These are phyloP conservation scores for Esox masquinongy DNA, from an alignment of 2,797 vertebrate genomes.

Conservation along the genomic window DNA sequence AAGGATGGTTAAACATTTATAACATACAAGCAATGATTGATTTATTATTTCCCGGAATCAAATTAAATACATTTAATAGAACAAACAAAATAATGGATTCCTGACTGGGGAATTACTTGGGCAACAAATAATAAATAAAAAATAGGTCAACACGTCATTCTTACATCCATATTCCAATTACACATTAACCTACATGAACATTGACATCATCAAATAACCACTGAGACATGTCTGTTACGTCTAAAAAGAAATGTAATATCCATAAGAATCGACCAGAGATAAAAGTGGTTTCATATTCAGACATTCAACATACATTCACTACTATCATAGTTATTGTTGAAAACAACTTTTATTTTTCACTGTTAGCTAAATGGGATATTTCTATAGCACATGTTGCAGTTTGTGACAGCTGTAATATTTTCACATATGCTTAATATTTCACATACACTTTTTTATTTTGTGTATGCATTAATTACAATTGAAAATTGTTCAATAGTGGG, in stretches of 20 bases:
- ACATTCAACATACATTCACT: no score
- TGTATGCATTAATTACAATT: no score
- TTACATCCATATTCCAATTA: neutral
- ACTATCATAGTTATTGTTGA: no score
- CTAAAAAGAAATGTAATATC: neutral
- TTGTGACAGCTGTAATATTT: no score
- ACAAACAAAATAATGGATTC: neutral
- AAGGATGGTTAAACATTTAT: neutral
- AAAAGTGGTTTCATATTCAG: no score
- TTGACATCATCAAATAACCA: neutral
- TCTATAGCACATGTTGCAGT: no score
- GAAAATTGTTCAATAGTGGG: no score
- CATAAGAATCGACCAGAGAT: neutral
- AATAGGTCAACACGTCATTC: neutral
- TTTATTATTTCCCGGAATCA: neutral
- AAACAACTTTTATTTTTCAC: no score
- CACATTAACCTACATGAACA: neutral
- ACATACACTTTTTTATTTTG: no score
- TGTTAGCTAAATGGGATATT: no score
- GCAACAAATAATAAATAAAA: neutral
- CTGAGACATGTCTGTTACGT: neutral
- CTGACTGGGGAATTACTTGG: neutral
- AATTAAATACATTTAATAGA: neutral
- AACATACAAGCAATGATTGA: neutral
- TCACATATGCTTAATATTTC: no score